These are phyloP conservation scores for Petroica traversi DNA, from an alignment of 2,113 vertebrate genomes.

Conservation along the genomic window DNA sequence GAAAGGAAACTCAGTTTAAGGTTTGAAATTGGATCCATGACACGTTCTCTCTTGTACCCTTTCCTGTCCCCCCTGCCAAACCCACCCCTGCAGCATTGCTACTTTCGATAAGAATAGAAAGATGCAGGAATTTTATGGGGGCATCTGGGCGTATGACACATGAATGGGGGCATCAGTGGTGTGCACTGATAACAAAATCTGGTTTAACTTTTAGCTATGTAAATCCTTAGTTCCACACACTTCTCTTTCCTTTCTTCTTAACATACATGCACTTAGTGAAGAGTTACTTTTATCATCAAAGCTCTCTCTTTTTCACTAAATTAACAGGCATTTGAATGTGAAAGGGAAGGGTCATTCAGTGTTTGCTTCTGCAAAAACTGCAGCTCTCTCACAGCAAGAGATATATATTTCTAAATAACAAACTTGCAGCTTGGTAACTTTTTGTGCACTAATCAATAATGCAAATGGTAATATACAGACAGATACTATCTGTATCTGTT, in stretches of 20 bases:
- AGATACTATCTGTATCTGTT: not conserved
- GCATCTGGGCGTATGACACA: not conserved
- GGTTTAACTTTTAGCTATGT: not conserved
- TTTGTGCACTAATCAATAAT: not conserved
- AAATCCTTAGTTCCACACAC: not conserved
- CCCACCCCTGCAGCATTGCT: not conserved
- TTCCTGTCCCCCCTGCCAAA: not conserved
- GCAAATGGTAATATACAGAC: not conserved
- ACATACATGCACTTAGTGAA: not conserved
- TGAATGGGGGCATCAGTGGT: not conserved
- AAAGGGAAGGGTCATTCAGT: not conserved
- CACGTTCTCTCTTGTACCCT: not conserved
- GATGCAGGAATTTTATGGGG: not conserved
- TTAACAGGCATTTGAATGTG: not conserved
- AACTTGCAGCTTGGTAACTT: not conserved
- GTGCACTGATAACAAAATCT: not conserved
- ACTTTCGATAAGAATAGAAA: not conserved
- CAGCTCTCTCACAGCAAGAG: fast-evolving
- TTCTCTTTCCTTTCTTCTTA: not conserved
- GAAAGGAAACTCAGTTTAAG: not conserved
- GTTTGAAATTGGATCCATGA: not conserved
- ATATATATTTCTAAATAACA: not conserved
- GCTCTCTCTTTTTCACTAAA: not conserved
- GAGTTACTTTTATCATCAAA: not conserved
- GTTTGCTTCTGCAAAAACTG: not conserved